A percentile compares a stretch with the other conserved stretches of the same genome.
These are phyloP conservation scores for Calycopis cecrops DNA, from an alignment of 1,140 invertebrate genomes.

Conservation along the genomic window DNA sequence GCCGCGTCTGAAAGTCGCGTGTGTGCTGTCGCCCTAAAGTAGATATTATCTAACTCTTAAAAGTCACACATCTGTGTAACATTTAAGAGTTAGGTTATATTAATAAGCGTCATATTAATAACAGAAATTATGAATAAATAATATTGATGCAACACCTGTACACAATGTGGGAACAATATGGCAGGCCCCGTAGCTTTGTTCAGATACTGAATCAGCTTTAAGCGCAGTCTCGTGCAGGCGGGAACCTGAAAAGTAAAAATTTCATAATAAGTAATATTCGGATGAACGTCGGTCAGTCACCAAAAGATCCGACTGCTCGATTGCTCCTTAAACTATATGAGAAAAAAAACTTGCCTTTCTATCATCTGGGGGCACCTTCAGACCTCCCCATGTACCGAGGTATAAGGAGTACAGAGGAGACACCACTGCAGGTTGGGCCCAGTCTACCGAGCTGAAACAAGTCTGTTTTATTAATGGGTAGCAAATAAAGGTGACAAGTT, in stretches of 20 bases:
- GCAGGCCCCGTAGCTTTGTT: constrained; percentile 86
- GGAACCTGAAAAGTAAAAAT: constrained; percentile 61
- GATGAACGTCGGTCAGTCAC: too few relatives aligned
- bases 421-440: constrained; percentile 81
- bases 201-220: constrained; percentile 91
- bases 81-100: too few relatives aligned
- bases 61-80: too few relatives aligned
- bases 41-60: neutral
- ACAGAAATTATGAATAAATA: too few relatives aligned
- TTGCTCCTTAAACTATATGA: too few relatives aligned
- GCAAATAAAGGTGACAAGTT: neutral
- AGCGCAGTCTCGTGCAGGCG: constrained; percentile 86
- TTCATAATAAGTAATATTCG: too few relatives aligned
- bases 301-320: too few relatives aligned
- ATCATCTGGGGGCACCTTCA: constrained; percentile 65
- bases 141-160: too few relatives aligned
- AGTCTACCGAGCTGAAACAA: constrained; percentile 82
- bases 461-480: neutral
- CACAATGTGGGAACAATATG: constrained; percentile 85
- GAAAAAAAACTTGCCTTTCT: constrained; percentile 55
- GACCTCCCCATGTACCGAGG: constrained; percentile 78
- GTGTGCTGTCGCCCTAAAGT: too few relatives aligned
- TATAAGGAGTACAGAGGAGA: constrained; percentile 86
- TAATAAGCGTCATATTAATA: too few relatives aligned
- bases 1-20: too few relatives aligned